These are phyloP conservation scores for Odontothrips loti DNA, from an alignment of 2,888 invertebrate species.

Conservation along the genomic window DNA sequence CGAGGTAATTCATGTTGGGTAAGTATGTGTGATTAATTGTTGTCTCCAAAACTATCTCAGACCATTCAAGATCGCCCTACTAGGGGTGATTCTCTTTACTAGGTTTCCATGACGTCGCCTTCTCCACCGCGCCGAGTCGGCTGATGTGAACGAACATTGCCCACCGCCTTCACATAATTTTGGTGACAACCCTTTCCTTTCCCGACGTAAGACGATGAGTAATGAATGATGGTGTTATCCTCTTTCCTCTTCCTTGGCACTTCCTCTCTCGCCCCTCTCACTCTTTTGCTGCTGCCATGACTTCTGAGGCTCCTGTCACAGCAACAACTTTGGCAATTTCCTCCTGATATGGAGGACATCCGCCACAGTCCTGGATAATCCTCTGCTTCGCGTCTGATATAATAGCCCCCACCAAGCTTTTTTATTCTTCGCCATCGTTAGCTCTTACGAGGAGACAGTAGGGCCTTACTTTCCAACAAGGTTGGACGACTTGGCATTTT, in stretches of 20 bases:
- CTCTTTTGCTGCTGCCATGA: not conserved
- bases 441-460: too few relatives aligned
- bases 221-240: not conserved
- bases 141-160: not conserved
- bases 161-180: slow-evolving; percentile 24
- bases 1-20: too few relatives aligned
- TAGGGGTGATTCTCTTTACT: too few relatives aligned
- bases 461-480: too few relatives aligned
- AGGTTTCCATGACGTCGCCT: not conserved
- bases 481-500: too few relatives aligned
- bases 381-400: too few relatives aligned
- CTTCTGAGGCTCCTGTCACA: not conserved
- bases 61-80: too few relatives aligned
- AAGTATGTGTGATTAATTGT: too few relatives aligned
- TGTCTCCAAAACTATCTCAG: too few relatives aligned
- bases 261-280: not conserved
- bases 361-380: too few relatives aligned
- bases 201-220: not conserved
- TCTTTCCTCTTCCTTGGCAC: not conserved
- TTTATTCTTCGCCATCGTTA: too few relatives aligned
- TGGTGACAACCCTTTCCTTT: slow-evolving; percentile 13
- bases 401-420: too few relatives aligned
- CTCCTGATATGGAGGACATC: not conserved
- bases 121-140: not conserved
- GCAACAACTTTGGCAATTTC: slow-evolving; percentile 11